Conservation (phyloP, 1,140 invertebrate species). For the Rhizoglyphus robini region DNA sequence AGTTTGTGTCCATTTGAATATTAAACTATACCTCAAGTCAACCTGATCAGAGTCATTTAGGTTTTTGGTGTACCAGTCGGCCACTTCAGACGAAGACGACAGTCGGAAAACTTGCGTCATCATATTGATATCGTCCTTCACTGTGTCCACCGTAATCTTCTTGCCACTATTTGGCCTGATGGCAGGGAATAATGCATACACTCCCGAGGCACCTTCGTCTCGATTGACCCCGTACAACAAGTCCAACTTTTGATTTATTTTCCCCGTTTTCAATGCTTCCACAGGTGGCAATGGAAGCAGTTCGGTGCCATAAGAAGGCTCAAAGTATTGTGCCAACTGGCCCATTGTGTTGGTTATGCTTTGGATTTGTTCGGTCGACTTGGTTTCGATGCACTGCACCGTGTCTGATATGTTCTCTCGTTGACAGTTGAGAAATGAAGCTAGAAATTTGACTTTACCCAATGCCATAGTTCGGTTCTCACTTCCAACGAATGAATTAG, state of each 20-base stretch:
- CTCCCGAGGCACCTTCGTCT: conserved; percentile 1
- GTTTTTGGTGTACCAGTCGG: not conserved
- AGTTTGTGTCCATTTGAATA: not conserved
- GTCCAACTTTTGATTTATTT: not conserved
- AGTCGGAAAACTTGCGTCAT: not conserved
- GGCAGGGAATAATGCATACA: not conserved
- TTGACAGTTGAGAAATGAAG: not conserved
- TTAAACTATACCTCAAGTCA: not conserved
- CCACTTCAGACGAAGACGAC: not conserved
- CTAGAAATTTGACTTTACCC: too few species aligned
- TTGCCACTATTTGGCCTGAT: not conserved
- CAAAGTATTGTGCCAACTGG: not conserved
- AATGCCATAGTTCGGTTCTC: not conserved
- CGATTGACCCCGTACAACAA: not conserved
- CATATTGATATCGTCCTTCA: not conserved
- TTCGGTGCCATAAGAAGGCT: not conserved
- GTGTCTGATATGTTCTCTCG: not conserved
- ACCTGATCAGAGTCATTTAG: not conserved
- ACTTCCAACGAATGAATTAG: not conserved
- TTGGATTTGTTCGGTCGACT: not conserved
- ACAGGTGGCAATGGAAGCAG: not conserved
- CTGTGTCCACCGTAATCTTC: not conserved
- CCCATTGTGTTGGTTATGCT: not conserved
- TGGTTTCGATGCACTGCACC: not conserved
- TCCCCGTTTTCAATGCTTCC: not conserved